Percentiles rank a stretch among this genome's conserved stretches.
Conservation (phyloP, 2,113 vertebrate species). For the Apeltes quadracus region DNA sequence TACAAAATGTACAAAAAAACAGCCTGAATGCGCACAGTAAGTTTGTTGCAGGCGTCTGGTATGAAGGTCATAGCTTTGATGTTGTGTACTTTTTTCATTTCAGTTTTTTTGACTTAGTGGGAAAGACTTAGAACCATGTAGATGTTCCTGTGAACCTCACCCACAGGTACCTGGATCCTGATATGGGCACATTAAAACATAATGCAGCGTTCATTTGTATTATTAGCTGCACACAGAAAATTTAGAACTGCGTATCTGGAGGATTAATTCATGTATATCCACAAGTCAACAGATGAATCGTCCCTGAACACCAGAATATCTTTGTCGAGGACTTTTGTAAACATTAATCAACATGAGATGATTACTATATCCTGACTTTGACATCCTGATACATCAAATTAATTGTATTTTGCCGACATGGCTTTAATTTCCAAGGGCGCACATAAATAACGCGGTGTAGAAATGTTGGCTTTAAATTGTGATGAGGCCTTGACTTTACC, state of each 20-base stretch:
- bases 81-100: not conserved
- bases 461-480: not conserved
- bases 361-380: not conserved
- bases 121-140: too few species aligned
- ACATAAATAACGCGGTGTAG: not conserved
- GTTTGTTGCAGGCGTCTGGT: not conserved
- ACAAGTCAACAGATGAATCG: not conserved
- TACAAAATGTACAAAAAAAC: conserved; percentile 3
- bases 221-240: not conserved
- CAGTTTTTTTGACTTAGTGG: not conserved
- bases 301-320: not conserved
- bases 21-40: not conserved
- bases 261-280: not conserved
- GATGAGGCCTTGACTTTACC: not conserved
- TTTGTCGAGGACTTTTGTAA: not conserved
- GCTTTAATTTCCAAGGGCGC: not conserved
- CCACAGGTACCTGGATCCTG: not conserved
- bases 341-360: not conserved
- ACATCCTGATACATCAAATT: not conserved
- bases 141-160: not conserved
- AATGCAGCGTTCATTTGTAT: not conserved
- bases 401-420: not conserved
- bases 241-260: not conserved
- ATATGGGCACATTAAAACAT: not conserved
- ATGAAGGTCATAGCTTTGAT: not conserved